phyloP scores from a whole-genome alignment of 2,797 vertebrate species.

The Hypotaenidia philippensis region DNA sequence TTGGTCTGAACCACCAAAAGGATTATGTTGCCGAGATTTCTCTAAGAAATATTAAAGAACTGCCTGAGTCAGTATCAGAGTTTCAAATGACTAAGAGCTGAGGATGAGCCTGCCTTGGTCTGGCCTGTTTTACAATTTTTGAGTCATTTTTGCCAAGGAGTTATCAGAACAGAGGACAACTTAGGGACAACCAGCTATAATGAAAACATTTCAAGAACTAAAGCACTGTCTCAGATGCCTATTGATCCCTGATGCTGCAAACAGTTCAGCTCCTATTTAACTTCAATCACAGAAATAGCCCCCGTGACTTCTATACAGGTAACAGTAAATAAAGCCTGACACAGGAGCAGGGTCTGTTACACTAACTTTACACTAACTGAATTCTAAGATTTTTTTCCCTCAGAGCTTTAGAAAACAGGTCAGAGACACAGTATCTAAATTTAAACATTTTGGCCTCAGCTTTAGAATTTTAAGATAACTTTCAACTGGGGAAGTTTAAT shows the following conservation, averaged over 20 bases:
- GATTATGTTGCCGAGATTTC: slow-evolving; percentile 21
- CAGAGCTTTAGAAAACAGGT: background rate
- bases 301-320: background rate
- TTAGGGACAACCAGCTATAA: background rate
- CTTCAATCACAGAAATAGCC: background rate
- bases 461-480: background rate
- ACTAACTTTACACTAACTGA: background rate
- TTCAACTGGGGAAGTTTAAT: background rate
- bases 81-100: slow-evolving; percentile 47
- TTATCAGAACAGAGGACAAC: slow-evolving; percentile 17
- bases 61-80: background rate
- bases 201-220: background rate
- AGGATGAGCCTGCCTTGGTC: slow-evolving; percentile 22
- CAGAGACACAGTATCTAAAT: background rate
- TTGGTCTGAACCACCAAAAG: slow-evolving; percentile 10
- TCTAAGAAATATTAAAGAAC: slow-evolving; percentile 31
- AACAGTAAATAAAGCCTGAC: background rate
- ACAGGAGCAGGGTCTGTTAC: background rate
- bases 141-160: background rate
- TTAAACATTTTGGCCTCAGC: background rate
- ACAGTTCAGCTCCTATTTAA: background rate
- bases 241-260: background rate
- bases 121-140: slow-evolving; percentile 28
- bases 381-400: background rate
- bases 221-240: background rate